Base-by-base conservation (phyloP, 2,113 vertebrate genomes). In the Sander vitreus region DNA sequence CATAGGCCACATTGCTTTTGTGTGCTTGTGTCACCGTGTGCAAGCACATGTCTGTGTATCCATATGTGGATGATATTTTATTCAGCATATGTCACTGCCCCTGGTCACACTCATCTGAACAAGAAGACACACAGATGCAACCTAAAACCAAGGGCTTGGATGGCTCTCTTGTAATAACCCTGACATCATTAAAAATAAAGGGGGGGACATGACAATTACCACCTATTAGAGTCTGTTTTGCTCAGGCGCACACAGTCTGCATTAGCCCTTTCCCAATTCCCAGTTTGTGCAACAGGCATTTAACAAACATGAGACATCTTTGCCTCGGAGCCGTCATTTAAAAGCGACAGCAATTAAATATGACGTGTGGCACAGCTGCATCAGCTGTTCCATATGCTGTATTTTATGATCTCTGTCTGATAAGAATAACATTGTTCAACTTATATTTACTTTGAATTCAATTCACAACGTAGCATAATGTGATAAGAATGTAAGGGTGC, bases 181-280 rank as follows among this genome's bases (percentile, higher is more conserved):
- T 88, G 89, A 87, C 90, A 88, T 88, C 92, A 93, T 94, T 93
- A 94, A 94, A 93, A 88, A 94, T 92, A 86, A 90, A 94, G 60
- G 70, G 83, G 84, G 85, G 64, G 80, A 93, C 93, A 94, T 78
- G 89, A 76, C 92, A 92, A 94, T 94, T 94, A 94, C 92, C 91
- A 93, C 92, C 90, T 87, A 92, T 93, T 91, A 94, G 82, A 90
- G 86, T 81, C 82, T 25, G 78, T 84, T 81, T 16, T 76, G 66
- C 75, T 79, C 73, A 76, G 78, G 53, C 25, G 21, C 87, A 86
- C 63, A 71, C 54, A 43, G 57, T 27, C 62, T 81, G 33, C 68
- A 25, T 39, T 10, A 39, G 39, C 39, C 39, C 39, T 39, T 39
- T 39, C 39, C 39, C 39, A 43, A 43, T 43, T 39, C 36, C 36